These are phyloP conservation scores for Bathynomus jamesi DNA, from an alignment of 1,140 invertebrate species.

Conservation along the genomic window DNA sequence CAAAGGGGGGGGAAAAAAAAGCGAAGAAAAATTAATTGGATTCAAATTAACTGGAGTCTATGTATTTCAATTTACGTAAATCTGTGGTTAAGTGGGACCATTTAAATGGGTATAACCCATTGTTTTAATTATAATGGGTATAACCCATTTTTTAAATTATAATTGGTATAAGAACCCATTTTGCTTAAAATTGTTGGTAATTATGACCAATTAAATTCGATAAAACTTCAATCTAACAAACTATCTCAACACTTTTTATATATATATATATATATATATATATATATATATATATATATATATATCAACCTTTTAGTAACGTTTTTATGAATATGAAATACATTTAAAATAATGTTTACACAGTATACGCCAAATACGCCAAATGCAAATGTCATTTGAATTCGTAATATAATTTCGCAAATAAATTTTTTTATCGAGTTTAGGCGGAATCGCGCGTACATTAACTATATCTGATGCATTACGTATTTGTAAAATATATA, in stretches of 20 bases:
- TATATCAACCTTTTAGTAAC: neutral
- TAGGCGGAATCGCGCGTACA: neutral
- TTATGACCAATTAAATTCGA: neutral
- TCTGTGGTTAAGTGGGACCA: too few species aligned
- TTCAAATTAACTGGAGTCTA: too few species aligned
- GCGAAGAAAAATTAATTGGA: too few species aligned
- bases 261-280: too few species aligned
- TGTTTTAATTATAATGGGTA: too few species aligned
- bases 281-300: neutral
- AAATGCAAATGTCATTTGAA: neutral
- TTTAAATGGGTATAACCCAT: too few species aligned
- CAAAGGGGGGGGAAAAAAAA: too few species aligned
- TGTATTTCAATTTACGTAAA: too few species aligned
- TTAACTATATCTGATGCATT: neutral
- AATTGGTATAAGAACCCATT: too few species aligned
- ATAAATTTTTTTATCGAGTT: neutral
- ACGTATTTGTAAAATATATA: neutral
- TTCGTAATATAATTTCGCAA: neutral
- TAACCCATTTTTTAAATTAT: too few species aligned
- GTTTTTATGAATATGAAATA: neutral
- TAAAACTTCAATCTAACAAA: neutral
- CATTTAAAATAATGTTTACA: neutral
- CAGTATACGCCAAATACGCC: neutral
- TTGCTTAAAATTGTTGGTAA: too few species aligned
- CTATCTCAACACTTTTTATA: too few species aligned